Conservation (phyloP, 2,888 invertebrate genomes). For the Agrilus cyanescens region DNA sequence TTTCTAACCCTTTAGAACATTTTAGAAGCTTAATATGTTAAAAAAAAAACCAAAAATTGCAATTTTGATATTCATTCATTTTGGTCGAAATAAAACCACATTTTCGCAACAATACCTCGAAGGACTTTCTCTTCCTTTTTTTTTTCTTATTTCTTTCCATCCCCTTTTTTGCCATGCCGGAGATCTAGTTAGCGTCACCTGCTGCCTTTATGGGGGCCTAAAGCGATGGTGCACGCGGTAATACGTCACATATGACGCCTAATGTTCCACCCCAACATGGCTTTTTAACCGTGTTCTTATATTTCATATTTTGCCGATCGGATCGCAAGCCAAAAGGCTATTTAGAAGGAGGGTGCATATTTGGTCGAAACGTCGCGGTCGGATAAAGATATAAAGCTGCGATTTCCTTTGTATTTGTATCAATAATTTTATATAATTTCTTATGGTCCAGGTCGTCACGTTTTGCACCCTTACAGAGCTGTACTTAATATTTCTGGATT, state of each 20-base stretch:
- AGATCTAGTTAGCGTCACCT: conserved; percentile 5
- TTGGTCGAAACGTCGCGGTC: neutral
- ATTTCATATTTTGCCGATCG: too few relatives aligned
- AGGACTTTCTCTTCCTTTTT: too few relatives aligned
- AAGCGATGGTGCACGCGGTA: conserved; percentile 6
- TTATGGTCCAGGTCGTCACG: neutral
- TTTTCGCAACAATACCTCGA: too few relatives aligned
- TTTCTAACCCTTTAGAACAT: too few relatives aligned
- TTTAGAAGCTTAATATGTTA: too few relatives aligned
- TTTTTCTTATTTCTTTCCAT: too few relatives aligned
- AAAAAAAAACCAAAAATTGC: too few relatives aligned
- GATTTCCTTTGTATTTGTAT: neutral
- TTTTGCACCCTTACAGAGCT: neutral
- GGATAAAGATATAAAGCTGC: neutral
- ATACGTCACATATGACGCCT: conserved; percentile 10
- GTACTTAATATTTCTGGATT: conserved; percentile 2
- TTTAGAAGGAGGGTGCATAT: too few relatives aligned
- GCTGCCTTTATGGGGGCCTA: conserved; percentile 5
- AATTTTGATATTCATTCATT: too few relatives aligned
- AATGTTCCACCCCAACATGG: conserved; percentile 6
- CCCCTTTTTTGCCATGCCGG: neutral
- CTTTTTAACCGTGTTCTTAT: conserved; percentile 10
- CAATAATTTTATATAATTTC: neutral
- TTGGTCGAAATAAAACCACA: too few relatives aligned
- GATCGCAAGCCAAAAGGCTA: too few relatives aligned